These are phyloP conservation scores for Spea hammondii DNA, from an alignment of 2,797 vertebrate species.

Conservation along the genomic window DNA sequence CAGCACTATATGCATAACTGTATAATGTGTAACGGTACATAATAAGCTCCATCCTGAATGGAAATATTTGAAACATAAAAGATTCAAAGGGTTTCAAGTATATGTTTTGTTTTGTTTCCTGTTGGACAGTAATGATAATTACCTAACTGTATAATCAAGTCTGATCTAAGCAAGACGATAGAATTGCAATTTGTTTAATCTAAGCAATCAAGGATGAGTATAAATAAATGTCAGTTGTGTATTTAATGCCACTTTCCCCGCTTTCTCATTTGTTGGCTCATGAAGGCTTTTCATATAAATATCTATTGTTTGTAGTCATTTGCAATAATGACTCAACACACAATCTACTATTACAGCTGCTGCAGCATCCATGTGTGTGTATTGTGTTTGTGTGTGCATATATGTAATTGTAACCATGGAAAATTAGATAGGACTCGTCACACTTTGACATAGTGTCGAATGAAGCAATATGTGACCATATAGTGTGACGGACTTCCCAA, in stretches of 20 bases:
- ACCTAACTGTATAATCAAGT: slow-evolving; percentile 41
- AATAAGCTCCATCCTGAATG: not conserved
- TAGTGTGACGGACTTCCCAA: too few species aligned
- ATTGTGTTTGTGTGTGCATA: too few species aligned
- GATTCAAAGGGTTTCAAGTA: slow-evolving; percentile 5
- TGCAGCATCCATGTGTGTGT: not conserved
- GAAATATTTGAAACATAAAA: slow-evolving; percentile 14
- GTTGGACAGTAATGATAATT: slow-evolving; percentile 42
- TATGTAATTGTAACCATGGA: too few species aligned
- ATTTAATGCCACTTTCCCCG: slow-evolving; percentile 4
- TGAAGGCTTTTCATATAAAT: slow-evolving; percentile 16
- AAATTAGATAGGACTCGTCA: too few species aligned
- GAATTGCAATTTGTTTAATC: slow-evolving; percentile 34
- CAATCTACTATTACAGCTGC: not conserved
- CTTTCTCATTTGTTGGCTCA: slow-evolving; percentile 6
- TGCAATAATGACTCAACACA: too few species aligned
- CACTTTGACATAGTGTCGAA: too few species aligned
- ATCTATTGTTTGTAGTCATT: slow-evolving; percentile 18
- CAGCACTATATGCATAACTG: too few species aligned
- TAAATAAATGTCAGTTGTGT: slow-evolving; percentile 46
- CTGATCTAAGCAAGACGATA: slow-evolving; percentile 21
- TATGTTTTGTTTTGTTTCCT: slow-evolving; percentile 19
- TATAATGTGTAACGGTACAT: not conserved
- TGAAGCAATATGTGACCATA: too few species aligned
- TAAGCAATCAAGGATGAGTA: slow-evolving; percentile 36